phyloP scores from a whole-genome alignment of 2,888 invertebrate genomes.

The Caradrina clavipalpis region DNA sequence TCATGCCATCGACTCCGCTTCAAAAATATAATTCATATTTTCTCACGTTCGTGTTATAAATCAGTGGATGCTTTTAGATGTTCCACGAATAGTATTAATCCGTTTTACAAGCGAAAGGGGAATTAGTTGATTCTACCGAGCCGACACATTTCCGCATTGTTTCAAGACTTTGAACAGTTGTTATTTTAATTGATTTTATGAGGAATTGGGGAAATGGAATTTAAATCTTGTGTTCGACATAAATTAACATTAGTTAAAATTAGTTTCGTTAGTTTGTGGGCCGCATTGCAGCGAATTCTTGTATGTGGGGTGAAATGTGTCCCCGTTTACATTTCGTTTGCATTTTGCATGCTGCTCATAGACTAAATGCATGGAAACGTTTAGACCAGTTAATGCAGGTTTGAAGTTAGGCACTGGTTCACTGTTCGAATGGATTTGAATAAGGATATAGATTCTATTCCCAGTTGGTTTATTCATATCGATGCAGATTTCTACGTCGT shows the following conservation, averaged over 20 bases:
- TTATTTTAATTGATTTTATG: constrained; percentile 57
- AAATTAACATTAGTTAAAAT: constrained; percentile 30
- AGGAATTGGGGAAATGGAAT: constrained; percentile 36
- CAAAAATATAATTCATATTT: constrained; percentile 77
- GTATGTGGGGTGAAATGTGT: constrained; percentile 54
- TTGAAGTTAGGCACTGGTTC: constrained; percentile 11
- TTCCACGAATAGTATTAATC: constrained; percentile 85
- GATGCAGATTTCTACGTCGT: constrained; percentile 34
- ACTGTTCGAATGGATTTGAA: constrained; percentile 18
- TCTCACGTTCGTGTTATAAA: constrained; percentile 83
- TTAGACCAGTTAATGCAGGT: constrained; percentile 18
- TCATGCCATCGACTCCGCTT: constrained; percentile 52
- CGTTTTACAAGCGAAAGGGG: constrained; percentile 80
- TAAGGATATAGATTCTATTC: constrained; percentile 28
- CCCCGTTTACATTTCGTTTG: constrained; percentile 51
- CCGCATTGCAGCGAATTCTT: constrained; percentile 72
- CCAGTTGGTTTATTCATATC: constrained; percentile 33
- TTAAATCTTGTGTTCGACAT: constrained; percentile 37
- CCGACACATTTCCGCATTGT: constrained; percentile 80
- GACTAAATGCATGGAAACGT: constrained; percentile 34
- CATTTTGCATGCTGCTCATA: constrained; percentile 32
- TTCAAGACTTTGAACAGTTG: constrained; percentile 45
- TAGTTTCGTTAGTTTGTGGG: constrained; percentile 56
- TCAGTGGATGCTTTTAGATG: constrained; percentile 80
- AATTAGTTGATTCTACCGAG: constrained; percentile 79